phyloP scores from a whole-genome alignment of 1,140 invertebrate genomes.

The Aphelenchoides besseyi region DNA sequence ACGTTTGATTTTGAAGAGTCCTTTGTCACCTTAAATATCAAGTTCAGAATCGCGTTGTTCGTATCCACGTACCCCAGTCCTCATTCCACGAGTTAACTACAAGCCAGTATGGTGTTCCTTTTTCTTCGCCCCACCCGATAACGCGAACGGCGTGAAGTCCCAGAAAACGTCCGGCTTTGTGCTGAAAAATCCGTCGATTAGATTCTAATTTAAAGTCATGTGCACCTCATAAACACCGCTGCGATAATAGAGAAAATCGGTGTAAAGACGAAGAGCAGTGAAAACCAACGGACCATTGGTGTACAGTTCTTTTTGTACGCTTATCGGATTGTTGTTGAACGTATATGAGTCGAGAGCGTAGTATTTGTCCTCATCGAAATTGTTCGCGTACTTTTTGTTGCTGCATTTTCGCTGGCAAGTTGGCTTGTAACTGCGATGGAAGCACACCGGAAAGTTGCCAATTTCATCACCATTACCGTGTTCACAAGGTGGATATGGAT shows the following conservation, averaged over 20 bases:
- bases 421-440: background rate
- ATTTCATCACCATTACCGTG: constrained; percentile 6
- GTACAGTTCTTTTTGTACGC: constrained; percentile 12
- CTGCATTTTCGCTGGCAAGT: background rate
- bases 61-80: background rate
- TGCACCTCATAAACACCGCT: constrained; percentile 19
- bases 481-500: constrained; percentile 12
- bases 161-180: constrained; percentile 20
- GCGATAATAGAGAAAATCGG: constrained; percentile 8
- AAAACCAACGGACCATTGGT: constrained; percentile 16
- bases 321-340: constrained; percentile 9
- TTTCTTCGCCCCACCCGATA: constrained; percentile 78
- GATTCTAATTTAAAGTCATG: background rate
- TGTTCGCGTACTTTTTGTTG: background rate
- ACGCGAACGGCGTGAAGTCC: constrained; percentile 76
- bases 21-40: constrained; percentile 65
- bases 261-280: constrained; percentile 14
- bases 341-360: constrained; percentile 8
- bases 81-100: constrained; percentile 22
- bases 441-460: constrained; percentile 1
- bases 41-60: background rate
- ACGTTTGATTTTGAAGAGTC: constrained; percentile 79
- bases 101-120: constrained; percentile 9
- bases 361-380: constrained; percentile 10
- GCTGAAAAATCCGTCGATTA: constrained; percentile 4